A percentile compares a stretch with the other conserved stretches of the same genome.
Evolutionary conservation across 2,888 invertebrate species (phyloP).

Genomic region (Eulithis prunata): DNA sequence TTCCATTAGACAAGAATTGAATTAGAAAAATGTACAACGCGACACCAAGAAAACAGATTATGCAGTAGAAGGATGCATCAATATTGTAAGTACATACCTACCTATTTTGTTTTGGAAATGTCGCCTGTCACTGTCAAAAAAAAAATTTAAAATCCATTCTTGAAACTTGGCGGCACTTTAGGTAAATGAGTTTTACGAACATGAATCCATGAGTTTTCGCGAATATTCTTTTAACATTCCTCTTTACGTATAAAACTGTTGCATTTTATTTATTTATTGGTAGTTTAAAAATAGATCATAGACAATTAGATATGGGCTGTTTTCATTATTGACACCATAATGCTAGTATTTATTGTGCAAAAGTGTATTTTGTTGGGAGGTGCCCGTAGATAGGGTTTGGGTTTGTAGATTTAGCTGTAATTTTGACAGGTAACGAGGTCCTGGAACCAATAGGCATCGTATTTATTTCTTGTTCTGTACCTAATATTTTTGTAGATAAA

Average conservation of each 20-base stretch:
- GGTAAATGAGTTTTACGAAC: conserved; percentile 14
- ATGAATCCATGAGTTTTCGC: conserved; percentile 29
- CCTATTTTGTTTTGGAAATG: background rate
- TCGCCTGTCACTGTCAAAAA: conserved; percentile 28
- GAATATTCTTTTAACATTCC: conserved; percentile 66
- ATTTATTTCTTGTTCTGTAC: conserved; percentile 39
- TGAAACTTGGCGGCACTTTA: conserved; percentile 49
- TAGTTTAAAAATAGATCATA: conserved; percentile 61
- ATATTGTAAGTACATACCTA: background rate
- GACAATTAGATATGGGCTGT: conserved; percentile 75
- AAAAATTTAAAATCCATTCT: conserved; percentile 1
- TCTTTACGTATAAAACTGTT: conserved; percentile 62
- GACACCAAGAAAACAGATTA: background rate
- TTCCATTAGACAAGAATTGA: too few species aligned
- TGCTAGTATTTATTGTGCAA: conserved; percentile 45
- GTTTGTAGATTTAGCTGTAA: conserved; percentile 45
- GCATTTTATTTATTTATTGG: conserved; percentile 68
- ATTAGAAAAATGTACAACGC: background rate
- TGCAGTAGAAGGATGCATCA: too few species aligned
- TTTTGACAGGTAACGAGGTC: conserved; percentile 42
- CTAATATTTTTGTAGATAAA: conserved; percentile 42
- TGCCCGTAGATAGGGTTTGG: conserved; percentile 66
- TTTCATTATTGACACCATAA: conserved; percentile 47
- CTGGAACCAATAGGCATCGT: conserved; percentile 59
- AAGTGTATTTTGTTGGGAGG: conserved; percentile 55